phyloP scores from a whole-genome alignment of 1,140 invertebrate genomes.

The Acromyrmex echinatior region DNA sequence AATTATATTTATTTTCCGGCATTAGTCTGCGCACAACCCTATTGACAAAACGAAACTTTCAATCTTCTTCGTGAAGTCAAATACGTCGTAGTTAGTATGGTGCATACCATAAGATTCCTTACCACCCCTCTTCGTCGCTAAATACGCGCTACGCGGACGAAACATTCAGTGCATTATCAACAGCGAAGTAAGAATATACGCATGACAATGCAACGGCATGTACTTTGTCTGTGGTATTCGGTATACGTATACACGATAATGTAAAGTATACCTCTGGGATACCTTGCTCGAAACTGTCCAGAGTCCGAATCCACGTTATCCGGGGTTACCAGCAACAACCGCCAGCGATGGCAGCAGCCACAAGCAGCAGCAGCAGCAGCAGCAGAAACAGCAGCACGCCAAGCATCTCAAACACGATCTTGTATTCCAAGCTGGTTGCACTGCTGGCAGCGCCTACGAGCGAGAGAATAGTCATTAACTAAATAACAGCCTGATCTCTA shows the following conservation, averaged over 20 bases:
- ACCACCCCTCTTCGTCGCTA: conserved; percentile 13
- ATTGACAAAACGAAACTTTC: conserved; percentile 2
- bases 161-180: conserved; percentile 57
- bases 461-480: conserved; percentile 85
- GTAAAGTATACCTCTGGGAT: conserved; percentile 62
- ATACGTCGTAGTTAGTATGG: background rate
- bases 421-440: conserved; percentile 81
- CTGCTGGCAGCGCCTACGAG: conserved; percentile 79
- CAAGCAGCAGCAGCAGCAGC: conserved; percentile 56
- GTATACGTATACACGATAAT: conserved; percentile 60
- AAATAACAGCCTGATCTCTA: conserved; percentile 81
- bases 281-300: conserved; percentile 66
- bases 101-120: conserved; percentile 59
- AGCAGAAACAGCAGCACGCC: conserved; percentile 72
- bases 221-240: conserved; percentile 60
- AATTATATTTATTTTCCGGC: background rate
- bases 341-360: conserved; percentile 61
- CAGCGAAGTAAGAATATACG: conserved; percentile 58
- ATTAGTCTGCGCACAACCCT: background rate
- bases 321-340: conserved; percentile 66
- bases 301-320: conserved; percentile 79
- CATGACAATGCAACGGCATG: conserved; percentile 61
- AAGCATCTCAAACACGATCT: conserved; percentile 86
- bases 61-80: conserved; percentile 11
- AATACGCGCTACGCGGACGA: conserved; percentile 55